These are phyloP conservation scores for Hypena proboscidalis DNA, from an alignment of 2,888 invertebrate species.

Conservation along the genomic window DNA sequence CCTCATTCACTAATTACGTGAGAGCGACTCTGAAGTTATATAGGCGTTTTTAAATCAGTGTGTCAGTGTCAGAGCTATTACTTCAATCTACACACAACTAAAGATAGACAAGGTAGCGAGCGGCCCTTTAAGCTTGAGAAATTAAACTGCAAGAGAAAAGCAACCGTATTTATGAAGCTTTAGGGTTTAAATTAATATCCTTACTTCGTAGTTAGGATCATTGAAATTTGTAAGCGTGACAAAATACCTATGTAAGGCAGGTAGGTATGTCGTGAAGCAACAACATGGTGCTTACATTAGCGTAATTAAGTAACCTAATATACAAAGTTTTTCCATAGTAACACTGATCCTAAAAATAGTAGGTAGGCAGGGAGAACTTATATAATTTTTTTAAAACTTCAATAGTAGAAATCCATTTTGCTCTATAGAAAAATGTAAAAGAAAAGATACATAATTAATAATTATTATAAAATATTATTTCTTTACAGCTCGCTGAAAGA, in stretches of 20 bases:
- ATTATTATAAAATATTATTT: no score
- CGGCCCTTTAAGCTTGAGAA: constrained; percentile 34
- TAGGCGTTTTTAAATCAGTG: constrained; percentile 11
- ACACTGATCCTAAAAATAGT: no score
- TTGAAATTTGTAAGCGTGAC: constrained; percentile 31
- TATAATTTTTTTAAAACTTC: no score
- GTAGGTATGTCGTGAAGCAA: constrained; percentile 15
- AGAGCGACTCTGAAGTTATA: neutral
- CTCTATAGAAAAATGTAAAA: no score
- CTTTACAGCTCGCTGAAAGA: no score
- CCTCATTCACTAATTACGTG: neutral
- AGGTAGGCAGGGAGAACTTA: no score
- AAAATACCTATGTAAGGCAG: constrained; percentile 13
- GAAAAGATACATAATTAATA: no score
- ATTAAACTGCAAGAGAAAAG: constrained; percentile 5
- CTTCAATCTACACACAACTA: constrained; percentile 30
- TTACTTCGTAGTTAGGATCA: constrained; percentile 15
- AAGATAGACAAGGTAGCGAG: constrained; percentile 30
- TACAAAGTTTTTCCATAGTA: no score
- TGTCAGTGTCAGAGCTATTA: constrained; percentile 37
- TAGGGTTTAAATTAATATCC: constrained; percentile 11
- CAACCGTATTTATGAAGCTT: fast-evolving
- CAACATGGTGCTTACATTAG: constrained; percentile 11
- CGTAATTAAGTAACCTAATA: constrained; percentile 14
- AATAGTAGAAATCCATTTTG: no score